phyloP scores from a whole-genome alignment of 2,888 invertebrate genomes.

The Pimpla rufipes region DNA sequence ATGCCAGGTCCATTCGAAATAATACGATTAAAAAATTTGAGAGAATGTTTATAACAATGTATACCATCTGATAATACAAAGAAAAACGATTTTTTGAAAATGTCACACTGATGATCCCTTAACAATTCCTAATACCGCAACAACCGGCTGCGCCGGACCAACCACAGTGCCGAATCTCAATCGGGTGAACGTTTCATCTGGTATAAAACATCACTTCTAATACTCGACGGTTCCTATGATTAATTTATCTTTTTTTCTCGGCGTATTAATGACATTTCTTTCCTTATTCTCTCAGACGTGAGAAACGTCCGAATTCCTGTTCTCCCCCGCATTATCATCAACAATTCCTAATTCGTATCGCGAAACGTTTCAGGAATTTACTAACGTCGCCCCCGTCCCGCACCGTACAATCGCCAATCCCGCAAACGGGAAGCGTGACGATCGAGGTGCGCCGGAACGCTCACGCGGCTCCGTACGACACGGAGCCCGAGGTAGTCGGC shows the following conservation, averaged over 20 bases:
- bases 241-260: too few species aligned
- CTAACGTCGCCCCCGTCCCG: constrained; percentile 14
- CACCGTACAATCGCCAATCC: constrained; percentile 57
- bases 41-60: too few species aligned
- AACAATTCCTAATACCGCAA: too few species aligned
- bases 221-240: too few species aligned
- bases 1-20: too few species aligned
- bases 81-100: too few species aligned
- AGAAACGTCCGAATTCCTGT: neutral
- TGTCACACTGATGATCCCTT: too few species aligned
- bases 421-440: constrained; percentile 71
- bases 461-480: constrained; percentile 68
- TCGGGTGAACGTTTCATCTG: neutral
- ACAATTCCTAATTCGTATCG: neutral
- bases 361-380: constrained; percentile 28
- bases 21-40: too few species aligned
- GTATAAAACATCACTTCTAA: constrained; percentile 5
- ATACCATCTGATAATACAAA: too few species aligned
- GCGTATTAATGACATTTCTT: too few species aligned
- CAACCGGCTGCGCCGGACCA: neutral
- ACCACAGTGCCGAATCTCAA: constrained; percentile 11
- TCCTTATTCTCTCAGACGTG: too few species aligned
- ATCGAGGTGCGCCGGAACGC: constrained; percentile 75
- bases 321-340: neutral
- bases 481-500: constrained; percentile 37